phyloP scores from a whole-genome alignment of 1,140 invertebrate species.

The Rhysida immarginata region DNA sequence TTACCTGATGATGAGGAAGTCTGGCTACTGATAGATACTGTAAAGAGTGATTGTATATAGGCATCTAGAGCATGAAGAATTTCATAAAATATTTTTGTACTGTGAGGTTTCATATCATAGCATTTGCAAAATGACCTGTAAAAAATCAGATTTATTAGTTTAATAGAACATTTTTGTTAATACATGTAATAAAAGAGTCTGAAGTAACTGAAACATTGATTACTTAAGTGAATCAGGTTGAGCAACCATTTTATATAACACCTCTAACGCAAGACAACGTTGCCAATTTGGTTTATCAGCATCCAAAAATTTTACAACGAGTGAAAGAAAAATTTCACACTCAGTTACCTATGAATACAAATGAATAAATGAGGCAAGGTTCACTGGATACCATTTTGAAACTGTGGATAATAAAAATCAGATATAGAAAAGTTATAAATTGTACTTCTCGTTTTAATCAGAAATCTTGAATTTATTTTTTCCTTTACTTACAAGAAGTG shows the following conservation, averaged over 20 bases:
- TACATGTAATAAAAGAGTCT: no score
- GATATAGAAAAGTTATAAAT: constrained; percentile 8
- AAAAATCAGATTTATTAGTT: no score
- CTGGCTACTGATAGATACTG: constrained; percentile 26
- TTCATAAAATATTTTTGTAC: constrained; percentile 81
- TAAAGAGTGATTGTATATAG: constrained; percentile 87
- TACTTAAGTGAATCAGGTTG: constrained; percentile 67
- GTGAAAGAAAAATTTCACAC: constrained; percentile 93
- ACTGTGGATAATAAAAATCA: constrained; percentile 11
- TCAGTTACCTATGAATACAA: constrained; percentile 63
- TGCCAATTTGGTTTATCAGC: constrained; percentile 94
- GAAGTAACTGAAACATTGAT: no score
- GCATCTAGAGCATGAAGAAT: constrained; percentile 88
- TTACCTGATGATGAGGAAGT: background rate
- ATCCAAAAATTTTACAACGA: constrained; percentile 94
- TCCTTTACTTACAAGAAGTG: constrained; percentile 53
- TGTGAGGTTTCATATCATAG: constrained; percentile 85
- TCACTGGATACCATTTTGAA: background rate
- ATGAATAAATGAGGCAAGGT: constrained; percentile 14
- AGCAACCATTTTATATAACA: constrained; percentile 82
- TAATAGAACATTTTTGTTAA: no score
- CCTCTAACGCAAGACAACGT: constrained; percentile 81
- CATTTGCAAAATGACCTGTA: constrained; percentile 69
- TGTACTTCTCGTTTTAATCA: background rate
- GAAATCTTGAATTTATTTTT: background rate